A percentile compares a stretch with the other conserved stretches of the same genome.
phyloP scores from a whole-genome alignment of 2,888 invertebrate genomes.

The Leptogaster cylindrica region DNA sequence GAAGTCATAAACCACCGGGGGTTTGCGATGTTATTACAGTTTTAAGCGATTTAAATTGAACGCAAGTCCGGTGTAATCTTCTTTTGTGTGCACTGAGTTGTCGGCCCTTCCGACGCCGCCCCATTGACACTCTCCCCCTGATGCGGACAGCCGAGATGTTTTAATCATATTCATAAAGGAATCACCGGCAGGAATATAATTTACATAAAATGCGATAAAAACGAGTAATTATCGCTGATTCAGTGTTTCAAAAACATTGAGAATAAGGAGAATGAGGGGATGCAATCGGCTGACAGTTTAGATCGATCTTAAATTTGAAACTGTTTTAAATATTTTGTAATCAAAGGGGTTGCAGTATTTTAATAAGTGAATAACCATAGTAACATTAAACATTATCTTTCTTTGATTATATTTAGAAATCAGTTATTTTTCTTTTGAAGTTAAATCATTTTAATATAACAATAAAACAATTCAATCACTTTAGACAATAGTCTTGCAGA shows the following conservation, averaged over 20 bases:
- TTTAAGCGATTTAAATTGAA: slow-evolving; percentile 51
- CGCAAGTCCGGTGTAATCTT: slow-evolving; percentile 51
- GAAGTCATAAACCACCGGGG: slow-evolving; percentile 51
- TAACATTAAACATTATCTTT: no score
- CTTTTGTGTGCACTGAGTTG: slow-evolving; percentile 44
- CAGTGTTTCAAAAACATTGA: not conserved
- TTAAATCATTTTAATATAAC: no score
- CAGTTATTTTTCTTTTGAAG: no score
- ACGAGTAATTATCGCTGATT: slow-evolving; percentile 23
- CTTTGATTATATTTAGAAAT: no score
- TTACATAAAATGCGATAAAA: slow-evolving; percentile 39
- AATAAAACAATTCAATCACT: no score
- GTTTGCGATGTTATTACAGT: slow-evolving; percentile 50
- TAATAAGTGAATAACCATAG: no score
- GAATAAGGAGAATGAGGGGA: no score
- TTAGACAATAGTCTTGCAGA: no score
- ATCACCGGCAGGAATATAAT: slow-evolving; percentile 25
- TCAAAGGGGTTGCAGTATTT: not conserved
- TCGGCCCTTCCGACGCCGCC: slow-evolving; percentile 7
- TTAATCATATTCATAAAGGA: slow-evolving; percentile 26
- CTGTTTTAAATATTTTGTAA: no score
- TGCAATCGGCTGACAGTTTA: no score
- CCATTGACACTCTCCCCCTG: slow-evolving; percentile 15
- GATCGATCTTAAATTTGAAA: no score
- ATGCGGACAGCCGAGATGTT: slow-evolving; percentile 13